A percentile compares a stretch with the other conserved stretches of the same genome.
Conservation (phyloP, 1,140 invertebrate genomes). For the Drosophila setifemur region DNA sequence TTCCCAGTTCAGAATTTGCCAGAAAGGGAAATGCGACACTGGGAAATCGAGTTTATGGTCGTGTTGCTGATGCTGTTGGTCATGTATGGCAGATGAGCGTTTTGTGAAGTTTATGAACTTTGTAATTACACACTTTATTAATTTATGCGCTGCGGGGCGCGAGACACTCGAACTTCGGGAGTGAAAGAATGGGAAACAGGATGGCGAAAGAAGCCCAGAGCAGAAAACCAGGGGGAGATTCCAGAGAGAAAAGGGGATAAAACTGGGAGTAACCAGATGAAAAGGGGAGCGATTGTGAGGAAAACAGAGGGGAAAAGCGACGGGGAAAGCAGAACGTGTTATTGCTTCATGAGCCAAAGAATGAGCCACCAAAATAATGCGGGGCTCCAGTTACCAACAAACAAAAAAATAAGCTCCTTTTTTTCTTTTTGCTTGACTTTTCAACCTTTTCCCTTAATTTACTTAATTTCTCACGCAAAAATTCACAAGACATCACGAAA, state of each 20-base stretch:
- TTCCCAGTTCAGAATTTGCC: no score
- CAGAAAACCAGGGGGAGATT: background rate
- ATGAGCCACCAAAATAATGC: constrained; percentile 26
- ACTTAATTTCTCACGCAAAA: background rate
- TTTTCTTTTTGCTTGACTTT: constrained; percentile 12
- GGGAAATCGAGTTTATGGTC: background rate
- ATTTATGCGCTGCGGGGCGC: constrained; percentile 73
- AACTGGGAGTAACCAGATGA: background rate
- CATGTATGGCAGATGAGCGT: constrained; percentile 68
- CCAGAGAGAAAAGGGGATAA: background rate
- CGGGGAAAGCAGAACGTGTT: constrained; percentile 54
- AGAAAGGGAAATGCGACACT: no score
- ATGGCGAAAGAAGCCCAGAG: background rate
- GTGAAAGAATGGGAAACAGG: constrained; percentile 19
- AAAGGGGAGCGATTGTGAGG: no score
- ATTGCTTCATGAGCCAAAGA: constrained; percentile 58
- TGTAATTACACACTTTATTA: constrained; percentile 81
- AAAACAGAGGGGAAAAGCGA: constrained; percentile 1
- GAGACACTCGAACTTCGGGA: constrained; percentile 42
- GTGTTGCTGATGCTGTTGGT: constrained; percentile 21
- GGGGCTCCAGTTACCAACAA: no score
- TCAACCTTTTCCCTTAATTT: constrained; percentile 26
- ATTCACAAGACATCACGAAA: background rate
- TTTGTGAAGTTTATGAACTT: constrained; percentile 77
- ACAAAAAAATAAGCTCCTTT: constrained; percentile 8